Conservation (phyloP, 2,113 vertebrate species). For the Nannospalax galili region DNA sequence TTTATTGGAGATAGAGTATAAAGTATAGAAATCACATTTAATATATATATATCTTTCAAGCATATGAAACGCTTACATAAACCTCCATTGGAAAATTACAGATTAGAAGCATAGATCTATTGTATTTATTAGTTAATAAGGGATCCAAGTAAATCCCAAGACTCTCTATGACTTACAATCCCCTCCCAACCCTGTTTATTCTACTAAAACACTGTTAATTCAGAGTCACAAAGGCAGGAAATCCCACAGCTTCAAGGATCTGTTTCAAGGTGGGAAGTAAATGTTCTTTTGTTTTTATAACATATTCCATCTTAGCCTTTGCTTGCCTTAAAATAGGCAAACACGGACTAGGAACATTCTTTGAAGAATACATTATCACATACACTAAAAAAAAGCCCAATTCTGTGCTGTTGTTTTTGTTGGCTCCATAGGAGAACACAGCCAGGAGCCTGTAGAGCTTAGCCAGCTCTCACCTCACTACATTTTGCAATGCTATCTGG, state of each 20-base stretch:
- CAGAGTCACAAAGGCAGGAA: constrained; percentile 43
- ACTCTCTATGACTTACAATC: constrained; percentile 68
- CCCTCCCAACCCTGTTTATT: neutral
- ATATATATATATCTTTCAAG: neutral
- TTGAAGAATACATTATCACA: neutral
- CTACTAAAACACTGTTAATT: constrained; percentile 43
- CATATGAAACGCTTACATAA: constrained; percentile 53
- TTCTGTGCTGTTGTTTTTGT: neutral
- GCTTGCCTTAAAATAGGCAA: constrained; percentile 50
- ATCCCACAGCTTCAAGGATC: constrained; percentile 36
- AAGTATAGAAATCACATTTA: constrained; percentile 12
- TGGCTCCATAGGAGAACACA: neutral
- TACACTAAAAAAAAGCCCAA: neutral
- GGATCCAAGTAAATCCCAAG: constrained; percentile 59
- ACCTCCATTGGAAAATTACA: constrained; percentile 53
- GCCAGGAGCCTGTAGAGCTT: neutral
- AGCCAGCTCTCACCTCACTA: neutral
- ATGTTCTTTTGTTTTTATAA: constrained; percentile 9
- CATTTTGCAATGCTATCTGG: neutral
- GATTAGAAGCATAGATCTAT: constrained; percentile 48
- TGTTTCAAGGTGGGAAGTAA: neutral
- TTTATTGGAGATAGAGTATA: constrained; percentile 38
- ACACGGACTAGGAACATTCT: constrained; percentile 24
- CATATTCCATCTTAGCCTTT: constrained; percentile 13
- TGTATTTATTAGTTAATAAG: constrained; percentile 70